These are phyloP conservation scores for Pomacea maculata DNA, from an alignment of 1,140 invertebrate genomes.

Conservation along the genomic window DNA sequence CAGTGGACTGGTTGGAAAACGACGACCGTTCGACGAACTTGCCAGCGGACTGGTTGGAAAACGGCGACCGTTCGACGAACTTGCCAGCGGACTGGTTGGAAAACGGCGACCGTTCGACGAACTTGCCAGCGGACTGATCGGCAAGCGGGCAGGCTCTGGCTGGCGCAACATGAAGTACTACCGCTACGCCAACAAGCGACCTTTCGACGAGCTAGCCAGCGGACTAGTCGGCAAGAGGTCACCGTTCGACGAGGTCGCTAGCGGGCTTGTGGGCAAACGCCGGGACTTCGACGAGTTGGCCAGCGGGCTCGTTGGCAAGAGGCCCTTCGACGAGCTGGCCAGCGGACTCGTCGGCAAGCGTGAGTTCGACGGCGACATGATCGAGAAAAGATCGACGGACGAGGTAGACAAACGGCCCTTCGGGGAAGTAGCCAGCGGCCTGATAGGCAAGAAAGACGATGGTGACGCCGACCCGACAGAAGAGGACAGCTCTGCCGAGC, in stretches of 20 bases:
- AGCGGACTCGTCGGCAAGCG: slow-evolving; percentile 39
- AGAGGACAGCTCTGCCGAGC: too few relatives aligned
- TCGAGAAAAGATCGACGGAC: slow-evolving; percentile 34
- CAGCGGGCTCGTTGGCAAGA: slow-evolving; percentile 44
- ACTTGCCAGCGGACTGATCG: slow-evolving; percentile 20
- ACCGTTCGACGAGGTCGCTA: slow-evolving; percentile 16
- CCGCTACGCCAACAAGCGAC: not conserved
- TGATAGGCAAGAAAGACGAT: slow-evolving; percentile 24
- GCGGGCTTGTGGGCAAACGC: slow-evolving; percentile 39
- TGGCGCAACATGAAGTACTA: not conserved
- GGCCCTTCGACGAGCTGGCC: slow-evolving; percentile 34
- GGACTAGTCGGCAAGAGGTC: slow-evolving; percentile 21
- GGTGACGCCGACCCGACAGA: too few relatives aligned
- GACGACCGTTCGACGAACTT: slow-evolving; percentile 13
- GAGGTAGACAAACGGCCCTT: slow-evolving; percentile 2
- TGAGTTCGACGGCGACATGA: slow-evolving; percentile 28
- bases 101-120: slow-evolving; percentile 14
- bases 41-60: slow-evolving; percentile 20
- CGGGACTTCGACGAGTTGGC: slow-evolving; percentile 33
- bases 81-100: slow-evolving; percentile 21
- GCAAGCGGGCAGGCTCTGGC: slow-evolving; percentile 17
- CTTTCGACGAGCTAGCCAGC: slow-evolving; percentile 19
- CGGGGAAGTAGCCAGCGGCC: slow-evolving; percentile 25
- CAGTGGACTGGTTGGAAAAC: slow-evolving; percentile 23
- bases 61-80: slow-evolving; percentile 2